These are phyloP conservation scores for Eugnorisma glareosa DNA, from an alignment of 2,888 invertebrate genomes.

Conservation along the genomic window DNA sequence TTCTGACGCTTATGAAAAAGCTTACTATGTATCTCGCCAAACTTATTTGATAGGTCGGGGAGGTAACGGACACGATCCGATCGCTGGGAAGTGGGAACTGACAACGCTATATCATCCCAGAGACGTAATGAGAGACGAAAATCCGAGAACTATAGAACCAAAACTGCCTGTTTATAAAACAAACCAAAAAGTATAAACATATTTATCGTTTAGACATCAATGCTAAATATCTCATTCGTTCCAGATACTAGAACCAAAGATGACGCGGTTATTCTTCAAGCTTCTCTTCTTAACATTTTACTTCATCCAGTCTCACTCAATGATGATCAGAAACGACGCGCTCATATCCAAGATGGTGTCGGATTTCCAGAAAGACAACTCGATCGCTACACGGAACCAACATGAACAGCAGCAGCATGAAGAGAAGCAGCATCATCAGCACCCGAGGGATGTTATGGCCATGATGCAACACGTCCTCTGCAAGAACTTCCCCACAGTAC, in stretches of 20 bases:
- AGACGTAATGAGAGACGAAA: not conserved
- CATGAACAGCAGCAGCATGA: slow-evolving; percentile 46
- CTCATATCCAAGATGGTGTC: slow-evolving; percentile 85
- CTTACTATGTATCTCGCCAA: not conserved
- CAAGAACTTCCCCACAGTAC: slow-evolving; percentile 83
- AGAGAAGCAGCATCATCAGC: slow-evolving; percentile 34
- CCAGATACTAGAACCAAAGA: slow-evolving; percentile 42
- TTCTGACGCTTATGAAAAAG: too few relatives aligned
- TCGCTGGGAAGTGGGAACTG: not conserved
- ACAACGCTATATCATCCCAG: not conserved
- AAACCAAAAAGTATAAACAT: not conserved
- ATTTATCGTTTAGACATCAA: not conserved
- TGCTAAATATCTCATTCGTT: slow-evolving; percentile 30
- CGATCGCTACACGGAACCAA: slow-evolving; percentile 34
- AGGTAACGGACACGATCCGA: not conserved
- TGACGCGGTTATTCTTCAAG: slow-evolving; percentile 35
- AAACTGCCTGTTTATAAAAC: not conserved
- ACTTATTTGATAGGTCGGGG: not conserved
- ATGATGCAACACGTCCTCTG: slow-evolving; percentile 85
- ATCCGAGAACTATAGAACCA: too few relatives aligned
- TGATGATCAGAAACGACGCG: slow-evolving; percentile 84
- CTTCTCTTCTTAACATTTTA: slow-evolving; percentile 57
- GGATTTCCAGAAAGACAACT: slow-evolving; percentile 81
- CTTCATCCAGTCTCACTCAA: slow-evolving; percentile 65
- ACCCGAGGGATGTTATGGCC: slow-evolving; percentile 70